A percentile compares a stretch with the other conserved stretches of the same genome.
Conservation (phyloP, 1,140 invertebrate genomes). For the Pseudoatta argentina region DNA sequence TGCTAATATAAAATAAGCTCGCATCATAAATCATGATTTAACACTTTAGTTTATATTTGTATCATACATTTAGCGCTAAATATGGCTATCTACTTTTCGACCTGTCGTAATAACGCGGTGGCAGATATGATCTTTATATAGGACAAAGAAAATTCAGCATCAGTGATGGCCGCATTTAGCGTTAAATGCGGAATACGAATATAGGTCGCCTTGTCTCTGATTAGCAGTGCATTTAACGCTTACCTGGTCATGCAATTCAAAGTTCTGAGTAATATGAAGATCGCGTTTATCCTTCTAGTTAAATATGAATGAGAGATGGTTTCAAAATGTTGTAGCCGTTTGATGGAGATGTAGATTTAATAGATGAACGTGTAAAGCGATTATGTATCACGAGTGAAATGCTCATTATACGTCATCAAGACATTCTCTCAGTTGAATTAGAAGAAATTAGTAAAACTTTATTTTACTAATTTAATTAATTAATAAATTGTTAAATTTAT, state of each 20-base stretch:
- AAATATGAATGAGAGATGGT: background rate
- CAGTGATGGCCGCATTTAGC: background rate
- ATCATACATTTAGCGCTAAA: conserved; percentile 4
- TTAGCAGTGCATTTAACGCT: conserved; percentile 22
- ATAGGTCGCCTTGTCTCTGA: conserved; percentile 17
- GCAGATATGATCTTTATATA: conserved; percentile 9
- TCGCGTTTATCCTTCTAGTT: background rate
- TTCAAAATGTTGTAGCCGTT: background rate
- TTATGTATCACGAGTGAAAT: background rate
- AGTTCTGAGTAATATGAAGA: conserved; percentile 32
- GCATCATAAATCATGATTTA: conserved; percentile 2
- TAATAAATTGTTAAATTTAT: no score
- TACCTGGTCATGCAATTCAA: background rate
- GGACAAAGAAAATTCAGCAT: conserved; percentile 16
- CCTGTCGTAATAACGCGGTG: background rate
- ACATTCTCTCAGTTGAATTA: background rate
- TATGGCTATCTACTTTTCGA: background rate
- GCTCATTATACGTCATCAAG: background rate
- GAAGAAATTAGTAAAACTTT: background rate
- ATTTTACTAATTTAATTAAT: no score
- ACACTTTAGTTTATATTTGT: background rate
- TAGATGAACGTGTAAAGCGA: background rate
- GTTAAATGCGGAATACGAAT: conserved; percentile 25
- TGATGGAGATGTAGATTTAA: conserved; percentile 15
- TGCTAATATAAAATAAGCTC: background rate